Evolutionary conservation across 2,113 vertebrate species (phyloP), one percentile per base, ranked within the genome.

Genomic region (Phyllostomus hastatus): DNA sequence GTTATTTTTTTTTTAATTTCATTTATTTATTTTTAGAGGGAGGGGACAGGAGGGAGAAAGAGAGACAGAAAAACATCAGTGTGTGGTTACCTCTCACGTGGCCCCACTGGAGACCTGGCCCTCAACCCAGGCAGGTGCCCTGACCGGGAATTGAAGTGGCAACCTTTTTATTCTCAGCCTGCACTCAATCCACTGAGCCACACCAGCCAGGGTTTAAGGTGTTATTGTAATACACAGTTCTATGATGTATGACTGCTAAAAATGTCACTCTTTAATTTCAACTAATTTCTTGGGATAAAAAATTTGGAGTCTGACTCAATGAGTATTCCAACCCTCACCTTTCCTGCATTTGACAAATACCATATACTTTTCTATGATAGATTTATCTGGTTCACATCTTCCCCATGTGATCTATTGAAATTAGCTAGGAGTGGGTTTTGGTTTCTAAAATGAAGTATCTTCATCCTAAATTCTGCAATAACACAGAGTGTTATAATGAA

Each of bases 341-440:
- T 69, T 87, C 28, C 5, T 73, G 20, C 3, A 20, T 59, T 87
- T 95, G 70, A 84, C 19, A 57, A 50, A 76, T 38, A 57, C 94
- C 89, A 89, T 20, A 11, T 70, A 24, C 31, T 52, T 88, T 33
- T 95, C 66, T 52, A 16, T 35, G 69, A 90, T 88, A 95, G 48
- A 57, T 79, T 94, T 59, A 91, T 52, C 94, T 92, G 86, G 52
- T 79, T 90, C 10, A 94, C 41, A 2, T 54, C 70, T 92, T 52
- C 10, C 17, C 35, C n/a, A 24, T 43, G 41, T 64, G 64, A 70
- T 20, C 41, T 79, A 11, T 19, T 87, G 54, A 84, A 70, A 59
- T 75, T 24, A 19, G 14, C 50, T 81, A 46, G 54, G 64, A 73
- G 11, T 16, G 28, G 57, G 43, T 50, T 75, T 35, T 43, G 16